Evolutionary conservation across 2,888 invertebrate genomes (phyloP), one percentile per base, ranked within the genome.

Genomic region (Malthinus flaveolus): DNA sequence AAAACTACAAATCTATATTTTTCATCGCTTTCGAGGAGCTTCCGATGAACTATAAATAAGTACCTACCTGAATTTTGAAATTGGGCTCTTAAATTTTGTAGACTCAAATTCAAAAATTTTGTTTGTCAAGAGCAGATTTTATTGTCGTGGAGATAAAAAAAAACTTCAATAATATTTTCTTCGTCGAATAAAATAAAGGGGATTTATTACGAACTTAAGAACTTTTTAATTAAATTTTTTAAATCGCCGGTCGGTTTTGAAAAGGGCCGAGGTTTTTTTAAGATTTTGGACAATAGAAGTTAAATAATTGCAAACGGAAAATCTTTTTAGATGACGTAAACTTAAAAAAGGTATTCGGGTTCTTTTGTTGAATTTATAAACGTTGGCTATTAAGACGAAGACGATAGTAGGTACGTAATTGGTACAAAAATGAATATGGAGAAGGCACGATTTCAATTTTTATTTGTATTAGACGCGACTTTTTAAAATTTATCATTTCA

Each of bases 401-500:
- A 42, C 12, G 39, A 42, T 42, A 42, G 13, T 12, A 13, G 15
- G 37, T 13, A 42, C 15, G 39, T 42, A 42, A 42, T 42, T 42
- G 39, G 23, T 42, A 42, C 32, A 50, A 37, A 47, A 51, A 42
- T 51, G 42, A 39, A 51, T 42, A 42, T 51, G 35, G 32, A 10
- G 11, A 48, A 39, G 48, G 47, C 33, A 32, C 45, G 7, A 23
- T 55, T 23, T 13, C n/a, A 13, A 32, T 44, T 59, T 56, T 34
- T 60, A 48, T 59, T 55, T 52, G 48, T 49, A 51, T 56, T 45
- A 15, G 15, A 39, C 10, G 12, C 13, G 11, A 37, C 37, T 11
- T 46, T 35, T 33, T 44, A 23, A 53, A 56, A 56, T 53, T 56
- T 56, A 62, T 62, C 62, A 56, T 56, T 62, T 60, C 54, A 56